phyloP scores from a whole-genome alignment of 2,888 invertebrate genomes.

The Epsilonema sp. region DNA sequence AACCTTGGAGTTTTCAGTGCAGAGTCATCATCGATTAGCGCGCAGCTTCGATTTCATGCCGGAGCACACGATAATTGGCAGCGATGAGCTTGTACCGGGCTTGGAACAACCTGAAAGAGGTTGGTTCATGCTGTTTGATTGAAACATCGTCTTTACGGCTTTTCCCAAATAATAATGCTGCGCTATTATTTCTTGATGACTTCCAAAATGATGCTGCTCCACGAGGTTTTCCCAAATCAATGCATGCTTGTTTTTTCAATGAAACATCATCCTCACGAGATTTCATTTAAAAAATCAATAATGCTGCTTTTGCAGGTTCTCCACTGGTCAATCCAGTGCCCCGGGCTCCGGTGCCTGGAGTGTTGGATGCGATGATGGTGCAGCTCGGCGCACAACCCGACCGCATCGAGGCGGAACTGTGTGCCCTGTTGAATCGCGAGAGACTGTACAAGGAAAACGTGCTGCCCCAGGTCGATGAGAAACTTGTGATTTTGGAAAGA shows the following conservation, averaged over 20 bases:
- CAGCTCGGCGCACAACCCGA: background rate
- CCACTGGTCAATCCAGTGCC: background rate
- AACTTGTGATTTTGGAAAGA: background rate
- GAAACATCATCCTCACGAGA: too few species aligned
- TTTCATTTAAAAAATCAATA: too few species aligned
- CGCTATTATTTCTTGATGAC: background rate
- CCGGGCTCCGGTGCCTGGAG: background rate
- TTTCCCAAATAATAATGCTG: too few species aligned
- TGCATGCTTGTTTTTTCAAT: too few species aligned
- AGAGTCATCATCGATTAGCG: background rate
- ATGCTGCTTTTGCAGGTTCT: background rate
- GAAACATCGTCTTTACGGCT: too few species aligned
- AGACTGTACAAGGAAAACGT: background rate
- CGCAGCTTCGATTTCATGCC: background rate
- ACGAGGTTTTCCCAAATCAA: too few species aligned
- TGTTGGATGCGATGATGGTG: background rate
- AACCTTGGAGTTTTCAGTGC: background rate
- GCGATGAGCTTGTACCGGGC: background rate
- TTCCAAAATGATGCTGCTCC: background rate
- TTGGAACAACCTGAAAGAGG: background rate
- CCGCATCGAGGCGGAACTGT: background rate
- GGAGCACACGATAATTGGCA: background rate
- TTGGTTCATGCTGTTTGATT: too few species aligned
- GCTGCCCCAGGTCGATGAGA: background rate
- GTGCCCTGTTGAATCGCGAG: background rate